Conservation (phyloP, 1,140 invertebrate species). For the Pseudomyrmex gracilis region DNA sequence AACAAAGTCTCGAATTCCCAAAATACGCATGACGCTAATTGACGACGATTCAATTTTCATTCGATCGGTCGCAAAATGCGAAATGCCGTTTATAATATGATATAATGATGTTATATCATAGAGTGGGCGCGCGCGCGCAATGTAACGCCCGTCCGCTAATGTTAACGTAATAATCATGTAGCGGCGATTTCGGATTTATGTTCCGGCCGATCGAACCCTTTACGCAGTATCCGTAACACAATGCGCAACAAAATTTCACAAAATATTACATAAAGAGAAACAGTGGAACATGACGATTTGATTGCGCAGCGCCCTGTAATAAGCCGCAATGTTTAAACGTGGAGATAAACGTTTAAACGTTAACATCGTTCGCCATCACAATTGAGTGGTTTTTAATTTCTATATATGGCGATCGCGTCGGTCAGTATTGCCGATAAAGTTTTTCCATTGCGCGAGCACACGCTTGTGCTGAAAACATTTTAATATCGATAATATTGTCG, state of each 20-base stretch:
- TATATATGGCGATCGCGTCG: background rate
- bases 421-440: background rate
- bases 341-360: background rate
- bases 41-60: conserved; percentile 47
- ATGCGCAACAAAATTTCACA: conserved; percentile 36
- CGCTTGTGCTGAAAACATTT: background rate
- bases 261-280: conserved; percentile 35
- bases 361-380: background rate
- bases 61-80: conserved; percentile 29
- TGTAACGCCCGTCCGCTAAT: conserved; percentile 33
- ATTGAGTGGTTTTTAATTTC: background rate
- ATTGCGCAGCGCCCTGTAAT: background rate
- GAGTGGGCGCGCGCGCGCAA: background rate
- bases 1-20: conserved; percentile 47
- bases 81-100: conserved; percentile 41
- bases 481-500: background rate
- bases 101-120: conserved; percentile 50
- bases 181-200: conserved; percentile 46
- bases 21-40: conserved; percentile 41
- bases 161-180: conserved; percentile 53
- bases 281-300: conserved; percentile 6
- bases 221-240: conserved; percentile 26
- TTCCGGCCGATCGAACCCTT: conserved; percentile 30
- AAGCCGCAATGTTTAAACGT: conserved; percentile 3
- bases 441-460: background rate